Evolutionary conservation across 2,113 vertebrate species (phyloP), one percentile per base, ranked within the genome.

Genomic region (Columba livia): DNA sequence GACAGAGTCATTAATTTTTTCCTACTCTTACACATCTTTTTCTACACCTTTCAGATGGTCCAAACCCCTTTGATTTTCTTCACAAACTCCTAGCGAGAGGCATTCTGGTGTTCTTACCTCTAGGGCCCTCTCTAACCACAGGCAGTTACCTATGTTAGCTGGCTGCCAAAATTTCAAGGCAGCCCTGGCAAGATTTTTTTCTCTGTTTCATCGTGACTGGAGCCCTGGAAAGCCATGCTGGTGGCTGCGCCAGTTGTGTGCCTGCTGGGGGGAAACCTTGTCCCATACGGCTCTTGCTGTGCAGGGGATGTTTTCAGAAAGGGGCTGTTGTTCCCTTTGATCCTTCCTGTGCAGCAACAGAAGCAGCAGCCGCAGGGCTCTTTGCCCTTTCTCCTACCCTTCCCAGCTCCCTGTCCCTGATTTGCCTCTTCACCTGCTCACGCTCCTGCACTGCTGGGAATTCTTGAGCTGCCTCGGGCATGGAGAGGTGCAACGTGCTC

Each of bases 381-480:
- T 81, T 51, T 92, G 80, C 32, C 78, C 84, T 92, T 87, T 89
- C 34, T 79, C n/a, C 92, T 87, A 79, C 62, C 56, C 36, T 91
- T 89, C 31, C 42, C 69, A 79, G 53, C 32, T 66, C 65, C 26
- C 25, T 53, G 12, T 48, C 26, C 70, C 24, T 51, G 67, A 26
- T 89, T 73, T 97, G 83, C 65, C 15, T 24, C 70, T 94, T 80
- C 89, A n/a, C 50, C 34, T 73, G 40, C 17, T 58, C 31, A 28
- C 65, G 53, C 16, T 85, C 31, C 74, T 88, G 73, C 61, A 24
- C 72, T 11, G 6, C 86, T 92, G 83, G 84, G 87, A 97, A 87
- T 66, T 92, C 65, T 84, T 10, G 34, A 72, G 61, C 65, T 6
- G 83, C 95, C 86, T 71, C 1, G 0, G 61, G 94, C 94, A 81